Conservation (phyloP, 2,113 vertebrate species). For the Hippocampus zosterae region DNA sequence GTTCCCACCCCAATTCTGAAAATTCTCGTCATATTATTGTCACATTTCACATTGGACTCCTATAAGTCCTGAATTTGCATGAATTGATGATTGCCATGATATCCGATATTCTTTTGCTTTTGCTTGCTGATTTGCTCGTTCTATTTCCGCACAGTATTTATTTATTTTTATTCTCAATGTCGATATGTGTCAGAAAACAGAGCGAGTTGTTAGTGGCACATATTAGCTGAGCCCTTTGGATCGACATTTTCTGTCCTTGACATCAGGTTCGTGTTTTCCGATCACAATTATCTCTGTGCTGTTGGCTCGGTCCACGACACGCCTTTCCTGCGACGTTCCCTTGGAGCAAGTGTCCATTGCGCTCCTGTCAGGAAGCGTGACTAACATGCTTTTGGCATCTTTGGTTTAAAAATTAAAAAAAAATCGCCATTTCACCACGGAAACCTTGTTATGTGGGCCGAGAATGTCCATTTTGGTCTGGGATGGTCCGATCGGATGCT, state of each 20-base stretch:
- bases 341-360: conserved; percentile 23
- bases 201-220: conserved; percentile 33
- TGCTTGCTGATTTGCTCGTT: conserved; percentile 46
- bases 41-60: conserved; percentile 44
- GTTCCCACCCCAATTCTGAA: conserved; percentile 27
- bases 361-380: conserved; percentile 60
- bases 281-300: conserved; percentile 27
- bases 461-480: conserved; percentile 30
- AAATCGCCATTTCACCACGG: conserved; percentile 40
- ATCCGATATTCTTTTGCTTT: conserved; percentile 48
- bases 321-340: conserved; percentile 18
- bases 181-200: conserved; percentile 34
- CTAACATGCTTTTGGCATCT: conserved; percentile 53
- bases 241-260: conserved; percentile 24
- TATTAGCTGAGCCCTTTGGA: conserved; percentile 48
- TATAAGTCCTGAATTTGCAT: conserved; percentile 42
- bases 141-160: conserved; percentile 26
- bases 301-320: conserved; percentile 41
- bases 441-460: conserved; percentile 17
- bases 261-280: conserved; percentile 39
- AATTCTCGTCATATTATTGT: conserved; percentile 32
- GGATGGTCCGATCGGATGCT: conserved; percentile 30
- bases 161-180: conserved; percentile 18
- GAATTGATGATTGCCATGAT: conserved; percentile 50
- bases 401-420: conserved; percentile 50